Evolutionary conservation across 53 echinoderm and acorn worm genomes (phyloP).

Genomic region (Temnopleurus reevesii): DNA sequence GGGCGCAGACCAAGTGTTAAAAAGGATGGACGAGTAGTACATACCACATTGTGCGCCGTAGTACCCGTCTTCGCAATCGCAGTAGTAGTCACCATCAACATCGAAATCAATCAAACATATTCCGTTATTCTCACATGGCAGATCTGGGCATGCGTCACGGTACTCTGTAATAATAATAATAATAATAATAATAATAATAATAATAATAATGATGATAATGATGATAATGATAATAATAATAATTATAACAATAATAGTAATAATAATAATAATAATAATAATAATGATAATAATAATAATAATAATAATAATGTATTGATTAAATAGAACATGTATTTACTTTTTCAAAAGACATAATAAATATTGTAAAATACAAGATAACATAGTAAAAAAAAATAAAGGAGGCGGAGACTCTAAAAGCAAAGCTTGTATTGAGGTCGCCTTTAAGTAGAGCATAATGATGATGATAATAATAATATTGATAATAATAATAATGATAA

Average conservation of each 20-base stretch:
- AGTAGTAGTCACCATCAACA: neutral
- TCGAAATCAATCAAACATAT: neutral
- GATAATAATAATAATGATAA: neutral
- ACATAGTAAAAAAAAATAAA: too few species aligned
- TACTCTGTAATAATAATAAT: neutral
- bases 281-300: slow-evolving; percentile 10
- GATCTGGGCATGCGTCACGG: neutral
- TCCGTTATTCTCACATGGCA: neutral
- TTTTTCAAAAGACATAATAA: neutral
- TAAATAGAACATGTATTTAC: too few species aligned
- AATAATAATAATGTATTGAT: neutral
- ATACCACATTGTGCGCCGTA: neutral
- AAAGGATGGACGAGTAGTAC: too few species aligned
- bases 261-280: neutral
- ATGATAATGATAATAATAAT: neutral
- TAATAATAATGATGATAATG: neutral
- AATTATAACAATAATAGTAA: neutral
- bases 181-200: neutral
- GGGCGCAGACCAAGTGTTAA: too few species aligned
- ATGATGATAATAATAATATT: neutral
- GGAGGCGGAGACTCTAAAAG: too few species aligned
- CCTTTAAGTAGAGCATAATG: too few species aligned
- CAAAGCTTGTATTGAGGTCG: too few species aligned
- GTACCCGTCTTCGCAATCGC: neutral
- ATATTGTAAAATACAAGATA: neutral